phyloP scores from a whole-genome alignment of 2,797 vertebrate species.

The Rhabdophis nuchalis region DNA sequence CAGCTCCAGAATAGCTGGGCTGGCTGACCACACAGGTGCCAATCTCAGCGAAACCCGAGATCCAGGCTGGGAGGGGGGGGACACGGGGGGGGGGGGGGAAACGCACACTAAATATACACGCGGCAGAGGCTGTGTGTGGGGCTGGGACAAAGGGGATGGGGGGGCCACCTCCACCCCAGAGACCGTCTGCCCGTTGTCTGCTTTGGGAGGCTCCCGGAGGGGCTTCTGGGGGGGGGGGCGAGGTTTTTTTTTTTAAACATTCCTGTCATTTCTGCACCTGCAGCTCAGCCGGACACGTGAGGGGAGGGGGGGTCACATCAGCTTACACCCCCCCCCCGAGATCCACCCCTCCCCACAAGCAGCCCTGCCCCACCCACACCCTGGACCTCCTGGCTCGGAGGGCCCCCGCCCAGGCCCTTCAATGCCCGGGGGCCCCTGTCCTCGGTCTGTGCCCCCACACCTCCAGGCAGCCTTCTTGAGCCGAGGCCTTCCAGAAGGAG shows the following conservation, averaged over 20 bases:
- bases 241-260: background rate
- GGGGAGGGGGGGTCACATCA: background rate
- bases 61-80: background rate
- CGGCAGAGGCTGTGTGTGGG: background rate
- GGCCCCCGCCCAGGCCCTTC: background rate
- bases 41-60: conserved; percentile 30
- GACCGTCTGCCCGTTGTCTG: background rate
- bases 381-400: background rate
- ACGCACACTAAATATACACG: conserved; percentile 21
- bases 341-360: background rate
- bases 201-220: background rate
- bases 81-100: background rate
- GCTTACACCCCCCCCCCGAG: too few species aligned
- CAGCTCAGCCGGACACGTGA: background rate
- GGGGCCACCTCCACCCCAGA: background rate
- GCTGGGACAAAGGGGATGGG: conserved; percentile 24
- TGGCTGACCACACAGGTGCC: conserved; percentile 30
- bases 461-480: background rate
- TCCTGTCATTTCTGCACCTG: background rate
- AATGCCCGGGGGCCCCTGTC: too few species aligned
- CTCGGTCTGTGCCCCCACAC: background rate
- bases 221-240: background rate
- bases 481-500: background rate
- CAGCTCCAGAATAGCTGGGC: conserved; percentile 53
- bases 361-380: too few species aligned